Conservation (phyloP, 2,113 vertebrate genomes). For the Chauna torquata region DNA sequence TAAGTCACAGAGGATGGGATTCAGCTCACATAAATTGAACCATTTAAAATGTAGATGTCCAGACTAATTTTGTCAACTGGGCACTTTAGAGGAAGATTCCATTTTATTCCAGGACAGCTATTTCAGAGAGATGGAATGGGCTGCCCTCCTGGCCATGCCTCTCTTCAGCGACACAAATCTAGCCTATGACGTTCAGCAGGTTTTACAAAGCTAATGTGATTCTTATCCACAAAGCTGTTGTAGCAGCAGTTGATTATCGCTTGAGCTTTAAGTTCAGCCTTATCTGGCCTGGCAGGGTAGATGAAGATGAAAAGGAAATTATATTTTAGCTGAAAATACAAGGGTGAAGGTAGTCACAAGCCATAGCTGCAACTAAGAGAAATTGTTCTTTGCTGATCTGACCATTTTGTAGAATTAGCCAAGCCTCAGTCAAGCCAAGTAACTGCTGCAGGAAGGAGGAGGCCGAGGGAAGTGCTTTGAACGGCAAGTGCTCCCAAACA, state of each 20-base stretch:
- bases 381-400: background rate
- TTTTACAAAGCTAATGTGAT: background rate
- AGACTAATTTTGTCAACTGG: background rate
- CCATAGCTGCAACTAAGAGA: background rate
- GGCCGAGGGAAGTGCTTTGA: background rate
- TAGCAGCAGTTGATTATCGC: background rate
- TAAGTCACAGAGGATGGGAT: background rate
- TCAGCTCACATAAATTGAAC: background rate
- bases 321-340: background rate
- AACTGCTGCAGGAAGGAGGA: background rate
- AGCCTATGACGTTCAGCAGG: fast-evolving
- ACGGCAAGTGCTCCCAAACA: background rate
- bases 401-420: background rate
- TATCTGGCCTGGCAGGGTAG: background rate
- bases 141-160: fast-evolving
- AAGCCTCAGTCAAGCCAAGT: background rate
- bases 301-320: background rate
- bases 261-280: background rate
- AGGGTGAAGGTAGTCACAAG: background rate
- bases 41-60: background rate
- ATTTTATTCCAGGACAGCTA: background rate
- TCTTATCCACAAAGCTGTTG: background rate
- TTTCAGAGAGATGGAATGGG: background rate
- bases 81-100: background rate
- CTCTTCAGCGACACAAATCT: background rate